Evolutionary conservation across 2,113 vertebrate genomes (phyloP).

Genomic region (Cnemophilus loriae): DNA sequence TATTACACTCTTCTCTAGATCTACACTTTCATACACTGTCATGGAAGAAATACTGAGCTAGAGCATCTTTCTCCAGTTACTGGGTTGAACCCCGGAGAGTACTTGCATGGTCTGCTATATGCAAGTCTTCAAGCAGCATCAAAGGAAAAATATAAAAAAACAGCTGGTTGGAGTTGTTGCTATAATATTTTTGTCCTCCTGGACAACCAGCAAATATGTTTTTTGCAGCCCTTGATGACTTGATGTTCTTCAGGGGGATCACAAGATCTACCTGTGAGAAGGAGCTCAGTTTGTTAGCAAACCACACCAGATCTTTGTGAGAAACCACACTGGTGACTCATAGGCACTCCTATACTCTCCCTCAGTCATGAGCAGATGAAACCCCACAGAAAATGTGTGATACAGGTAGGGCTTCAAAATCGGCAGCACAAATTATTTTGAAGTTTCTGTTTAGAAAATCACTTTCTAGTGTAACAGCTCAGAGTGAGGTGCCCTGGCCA

Average conservation of each 20-base stretch:
- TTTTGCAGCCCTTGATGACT: not conserved
- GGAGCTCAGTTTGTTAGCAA: not conserved
- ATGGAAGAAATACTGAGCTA: not conserved
- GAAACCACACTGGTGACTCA: not conserved
- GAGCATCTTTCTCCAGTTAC: not conserved
- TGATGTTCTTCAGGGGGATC: not conserved
- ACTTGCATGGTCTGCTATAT: not conserved
- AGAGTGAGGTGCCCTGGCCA: not conserved
- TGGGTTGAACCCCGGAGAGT: not conserved
- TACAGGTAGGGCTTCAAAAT: not conserved
- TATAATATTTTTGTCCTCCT: not conserved
- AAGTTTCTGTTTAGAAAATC: not conserved
- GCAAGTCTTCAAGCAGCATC: not conserved
- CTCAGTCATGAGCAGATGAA: not conserved
- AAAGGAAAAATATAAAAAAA: not conserved
- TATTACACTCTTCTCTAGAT: not conserved
- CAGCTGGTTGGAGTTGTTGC: not conserved
- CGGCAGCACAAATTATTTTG: not conserved
- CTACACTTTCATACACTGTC: not conserved
- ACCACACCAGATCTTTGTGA: not conserved
- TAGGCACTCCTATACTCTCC: not conserved
- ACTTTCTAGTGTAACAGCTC: not conserved
- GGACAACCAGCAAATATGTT: not conserved
- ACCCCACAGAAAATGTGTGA: not conserved
- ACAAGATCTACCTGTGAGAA: not conserved